These are phyloP conservation scores for Pandemis cinnamomeana DNA, from an alignment of 2,888 invertebrate genomes.

Conservation along the genomic window DNA sequence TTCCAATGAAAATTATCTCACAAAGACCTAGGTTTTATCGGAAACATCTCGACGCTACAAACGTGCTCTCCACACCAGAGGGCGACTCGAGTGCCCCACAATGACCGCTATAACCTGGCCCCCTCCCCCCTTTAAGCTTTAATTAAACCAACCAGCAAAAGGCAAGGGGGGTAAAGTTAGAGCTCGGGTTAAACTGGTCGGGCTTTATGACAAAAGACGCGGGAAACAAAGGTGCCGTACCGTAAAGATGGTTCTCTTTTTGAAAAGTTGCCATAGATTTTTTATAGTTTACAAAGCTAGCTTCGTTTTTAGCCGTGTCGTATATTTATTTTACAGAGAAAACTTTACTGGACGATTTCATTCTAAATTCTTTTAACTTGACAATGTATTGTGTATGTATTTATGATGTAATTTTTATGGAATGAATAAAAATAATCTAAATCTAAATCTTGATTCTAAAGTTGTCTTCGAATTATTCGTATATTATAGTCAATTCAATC, in stretches of 20 bases:
- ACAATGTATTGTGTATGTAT: too few relatives aligned
- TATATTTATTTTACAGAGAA: too few relatives aligned
- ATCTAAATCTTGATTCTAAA: too few relatives aligned
- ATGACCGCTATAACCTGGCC: slow-evolving; percentile 53
- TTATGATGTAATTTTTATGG: too few relatives aligned
- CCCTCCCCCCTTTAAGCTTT: slow-evolving; percentile 44
- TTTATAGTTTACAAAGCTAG: slow-evolving; percentile 45
- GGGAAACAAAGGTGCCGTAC: slow-evolving; percentile 63
- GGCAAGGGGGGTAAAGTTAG: slow-evolving; percentile 46
- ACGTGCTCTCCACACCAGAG: slow-evolving; percentile 59
- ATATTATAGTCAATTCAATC: too few relatives aligned
- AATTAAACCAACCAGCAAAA: slow-evolving; percentile 50
- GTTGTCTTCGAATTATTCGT: too few relatives aligned
- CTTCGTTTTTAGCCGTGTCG: neutral
- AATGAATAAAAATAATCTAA: too few relatives aligned
- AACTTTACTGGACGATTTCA: too few relatives aligned
- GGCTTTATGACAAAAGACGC: slow-evolving; percentile 64
- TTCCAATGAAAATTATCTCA: slow-evolving; percentile 57
- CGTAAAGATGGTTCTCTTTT: slow-evolving; percentile 58
- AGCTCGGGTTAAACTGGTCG: slow-evolving; percentile 57
- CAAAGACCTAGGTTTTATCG: slow-evolving; percentile 67
- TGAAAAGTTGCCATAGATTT: slow-evolving; percentile 50
- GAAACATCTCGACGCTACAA: slow-evolving; percentile 68
- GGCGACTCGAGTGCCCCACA: slow-evolving; percentile 57
- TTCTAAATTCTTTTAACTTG: too few relatives aligned